phyloP scores from a whole-genome alignment of 2,888 invertebrate genomes.

The Andrena bucephala region DNA sequence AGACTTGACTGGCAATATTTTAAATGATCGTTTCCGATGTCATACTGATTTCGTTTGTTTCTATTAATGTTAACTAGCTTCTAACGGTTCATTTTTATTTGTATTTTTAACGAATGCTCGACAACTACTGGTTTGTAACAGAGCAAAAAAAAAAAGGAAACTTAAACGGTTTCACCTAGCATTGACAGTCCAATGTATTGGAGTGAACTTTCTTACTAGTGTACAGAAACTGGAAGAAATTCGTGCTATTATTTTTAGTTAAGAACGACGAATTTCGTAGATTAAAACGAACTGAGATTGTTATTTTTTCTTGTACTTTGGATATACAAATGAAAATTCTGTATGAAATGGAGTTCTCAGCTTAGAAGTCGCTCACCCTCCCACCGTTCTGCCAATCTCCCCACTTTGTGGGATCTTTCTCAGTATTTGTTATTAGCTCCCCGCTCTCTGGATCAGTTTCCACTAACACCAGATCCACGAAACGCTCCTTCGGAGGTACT shows the following conservation, averaged over 20 bases:
- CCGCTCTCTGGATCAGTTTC: slow-evolving; percentile 76
- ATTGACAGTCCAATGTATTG: slow-evolving; percentile 32
- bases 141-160: neutral
- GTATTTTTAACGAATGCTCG: neutral
- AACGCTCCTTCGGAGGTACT: slow-evolving; percentile 65
- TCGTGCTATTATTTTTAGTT: slow-evolving; percentile 21
- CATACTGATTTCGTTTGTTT: neutral
- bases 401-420: slow-evolving; percentile 81
- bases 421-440: slow-evolving; percentile 73
- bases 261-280: slow-evolving; percentile 58
- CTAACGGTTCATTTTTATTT: neutral
- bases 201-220: neutral
- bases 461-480: slow-evolving; percentile 75
- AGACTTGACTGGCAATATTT: neutral
- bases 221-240: slow-evolving; percentile 9
- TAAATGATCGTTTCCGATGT: slow-evolving; percentile 5
- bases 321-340: slow-evolving; percentile 55
- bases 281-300: slow-evolving; percentile 50
- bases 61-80: slow-evolving; percentile 1
- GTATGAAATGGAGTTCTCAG: slow-evolving; percentile 30
- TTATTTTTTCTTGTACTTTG: slow-evolving; percentile 54
- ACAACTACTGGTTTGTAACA: slow-evolving; percentile 9
- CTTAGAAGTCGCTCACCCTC: slow-evolving; percentile 80
- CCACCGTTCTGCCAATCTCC: slow-evolving; percentile 81
- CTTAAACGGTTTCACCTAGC: slow-evolving; percentile 39